Conservation (phyloP, 92 coral and sea anemone genomes). For the Diadumene lineata region DNA sequence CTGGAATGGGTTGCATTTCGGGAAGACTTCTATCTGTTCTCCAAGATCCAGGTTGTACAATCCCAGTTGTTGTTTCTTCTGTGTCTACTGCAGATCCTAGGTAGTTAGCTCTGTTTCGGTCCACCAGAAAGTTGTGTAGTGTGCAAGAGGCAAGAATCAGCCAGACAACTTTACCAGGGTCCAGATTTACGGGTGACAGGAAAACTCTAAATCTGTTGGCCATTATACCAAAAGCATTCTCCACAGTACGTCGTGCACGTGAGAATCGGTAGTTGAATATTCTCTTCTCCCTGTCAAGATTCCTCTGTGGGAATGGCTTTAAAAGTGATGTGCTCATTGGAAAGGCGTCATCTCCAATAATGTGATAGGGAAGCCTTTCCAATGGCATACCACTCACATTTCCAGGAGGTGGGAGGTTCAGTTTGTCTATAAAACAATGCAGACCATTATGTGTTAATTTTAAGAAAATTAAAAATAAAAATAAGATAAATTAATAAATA, state of each 20-base stretch:
- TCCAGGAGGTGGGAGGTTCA: neutral
- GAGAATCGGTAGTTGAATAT: constrained; percentile 52
- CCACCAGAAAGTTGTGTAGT: constrained; percentile 40
- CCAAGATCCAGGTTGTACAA: constrained; percentile 40
- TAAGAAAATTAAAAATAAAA: too few relatives aligned
- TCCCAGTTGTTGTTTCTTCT: constrained; percentile 35
- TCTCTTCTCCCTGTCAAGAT: constrained; percentile 30
- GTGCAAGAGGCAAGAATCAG: constrained; percentile 45
- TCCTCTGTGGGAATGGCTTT: constrained; percentile 45
- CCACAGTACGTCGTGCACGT: constrained; percentile 41
- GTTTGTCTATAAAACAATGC: neutral
- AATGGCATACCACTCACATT: neutral
- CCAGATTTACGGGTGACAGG: constrained; percentile 28
- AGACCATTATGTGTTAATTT: too few relatives aligned
- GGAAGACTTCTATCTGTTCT: constrained; percentile 29
- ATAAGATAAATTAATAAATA: too few relatives aligned
- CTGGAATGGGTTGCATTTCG: constrained; percentile 23
- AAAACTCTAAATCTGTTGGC: constrained; percentile 45
- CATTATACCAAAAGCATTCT: constrained; percentile 54
- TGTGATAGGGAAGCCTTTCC: neutral
- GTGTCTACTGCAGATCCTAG: constrained; percentile 41
- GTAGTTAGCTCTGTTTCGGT: constrained; percentile 50
- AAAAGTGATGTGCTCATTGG: constrained; percentile 1
- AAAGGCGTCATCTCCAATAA: constrained; percentile 52
- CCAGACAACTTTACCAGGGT: constrained; percentile 11